Evolutionary conservation across 2,888 invertebrate species (phyloP).

Genomic region (Latheticus oryzae): DNA sequence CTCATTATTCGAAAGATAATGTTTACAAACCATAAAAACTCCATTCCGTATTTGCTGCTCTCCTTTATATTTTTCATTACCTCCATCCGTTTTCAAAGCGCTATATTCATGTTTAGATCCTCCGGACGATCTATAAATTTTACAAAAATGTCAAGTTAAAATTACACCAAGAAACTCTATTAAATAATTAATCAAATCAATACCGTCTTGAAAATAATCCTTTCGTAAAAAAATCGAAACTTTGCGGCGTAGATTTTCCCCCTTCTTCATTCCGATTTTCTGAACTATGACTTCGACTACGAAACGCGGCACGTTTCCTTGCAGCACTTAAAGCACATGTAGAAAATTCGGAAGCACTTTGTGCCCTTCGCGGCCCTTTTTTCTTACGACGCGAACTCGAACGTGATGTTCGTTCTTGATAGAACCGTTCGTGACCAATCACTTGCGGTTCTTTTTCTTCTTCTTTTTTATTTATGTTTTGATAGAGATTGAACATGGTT

Average conservation of each 20-base stretch:
- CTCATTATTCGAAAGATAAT: slow-evolving; percentile 72
- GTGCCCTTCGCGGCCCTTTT: slow-evolving; percentile 73
- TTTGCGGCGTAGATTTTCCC: slow-evolving; percentile 68
- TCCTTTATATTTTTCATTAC: slow-evolving; percentile 75
- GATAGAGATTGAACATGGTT: slow-evolving; percentile 83
- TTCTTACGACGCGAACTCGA: slow-evolving; percentile 64
- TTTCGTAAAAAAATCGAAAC: slow-evolving; percentile 81
- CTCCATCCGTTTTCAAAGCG: slow-evolving; percentile 70
- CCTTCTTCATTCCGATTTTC: slow-evolving; percentile 72
- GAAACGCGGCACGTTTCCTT: slow-evolving; percentile 71
- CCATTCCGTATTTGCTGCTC: slow-evolving; percentile 71
- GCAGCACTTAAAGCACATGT: slow-evolving; percentile 74
- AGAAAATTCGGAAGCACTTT: slow-evolving; percentile 77
- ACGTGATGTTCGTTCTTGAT: slow-evolving; percentile 74
- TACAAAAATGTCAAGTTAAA: slow-evolving; percentile 54
- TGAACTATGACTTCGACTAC: slow-evolving; percentile 74
- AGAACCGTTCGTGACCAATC: slow-evolving; percentile 86
- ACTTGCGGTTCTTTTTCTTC: slow-evolving; percentile 71
- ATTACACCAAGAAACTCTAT: slow-evolving; percentile 7
- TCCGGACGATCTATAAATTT: slow-evolving; percentile 69
- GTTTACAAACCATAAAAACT: slow-evolving; percentile 75
- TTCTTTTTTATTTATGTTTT: slow-evolving; percentile 73
- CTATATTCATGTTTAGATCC: slow-evolving; percentile 73
- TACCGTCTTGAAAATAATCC: slow-evolving; percentile 70
- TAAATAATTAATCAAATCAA: slow-evolving; percentile 13